These are phyloP conservation scores for Gryon sp. DNA, from an alignment of 1,140 invertebrate genomes.

Conservation along the genomic window DNA sequence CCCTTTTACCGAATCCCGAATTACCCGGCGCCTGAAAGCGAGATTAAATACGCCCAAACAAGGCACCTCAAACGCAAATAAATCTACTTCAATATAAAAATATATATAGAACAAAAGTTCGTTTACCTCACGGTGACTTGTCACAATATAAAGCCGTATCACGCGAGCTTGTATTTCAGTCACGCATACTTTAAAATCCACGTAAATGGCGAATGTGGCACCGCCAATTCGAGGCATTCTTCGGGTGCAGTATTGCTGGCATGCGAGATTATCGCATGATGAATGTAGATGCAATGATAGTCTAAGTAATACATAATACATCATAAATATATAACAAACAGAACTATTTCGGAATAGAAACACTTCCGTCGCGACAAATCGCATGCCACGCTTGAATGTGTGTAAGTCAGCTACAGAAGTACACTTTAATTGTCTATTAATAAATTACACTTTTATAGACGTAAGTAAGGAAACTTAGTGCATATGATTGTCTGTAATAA, in stretches of 20 bases:
- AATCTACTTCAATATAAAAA: constrained; percentile 42
- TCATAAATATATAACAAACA: constrained; percentile 45
- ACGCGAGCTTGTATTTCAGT: constrained; percentile 41
- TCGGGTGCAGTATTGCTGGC: constrained; percentile 22
- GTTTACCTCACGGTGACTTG: constrained; percentile 28
- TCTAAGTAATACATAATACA: constrained; percentile 43
- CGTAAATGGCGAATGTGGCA: constrained; percentile 40
- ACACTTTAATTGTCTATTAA: constrained; percentile 2
- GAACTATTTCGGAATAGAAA: constrained; percentile 12
- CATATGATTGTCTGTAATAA: no score
- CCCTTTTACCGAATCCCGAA: not conserved
- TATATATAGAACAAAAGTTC: constrained; percentile 39
- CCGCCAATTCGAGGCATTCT: constrained; percentile 17
- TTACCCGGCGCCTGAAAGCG: not conserved
- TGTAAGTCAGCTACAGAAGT: no score
- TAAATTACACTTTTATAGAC: no score
- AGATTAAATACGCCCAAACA: constrained; percentile 37
- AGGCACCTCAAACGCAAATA: constrained; percentile 19
- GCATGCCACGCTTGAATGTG: not conserved
- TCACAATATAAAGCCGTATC: constrained; percentile 45
- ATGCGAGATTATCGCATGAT: constrained; percentile 52
- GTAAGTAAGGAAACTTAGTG: no score
- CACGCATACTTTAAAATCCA: constrained; percentile 51
- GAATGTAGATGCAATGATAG: constrained; percentile 51
- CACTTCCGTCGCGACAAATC: not conserved